Conservation (phyloP, 2,888 invertebrate genomes). For the Phasia obesa region DNA sequence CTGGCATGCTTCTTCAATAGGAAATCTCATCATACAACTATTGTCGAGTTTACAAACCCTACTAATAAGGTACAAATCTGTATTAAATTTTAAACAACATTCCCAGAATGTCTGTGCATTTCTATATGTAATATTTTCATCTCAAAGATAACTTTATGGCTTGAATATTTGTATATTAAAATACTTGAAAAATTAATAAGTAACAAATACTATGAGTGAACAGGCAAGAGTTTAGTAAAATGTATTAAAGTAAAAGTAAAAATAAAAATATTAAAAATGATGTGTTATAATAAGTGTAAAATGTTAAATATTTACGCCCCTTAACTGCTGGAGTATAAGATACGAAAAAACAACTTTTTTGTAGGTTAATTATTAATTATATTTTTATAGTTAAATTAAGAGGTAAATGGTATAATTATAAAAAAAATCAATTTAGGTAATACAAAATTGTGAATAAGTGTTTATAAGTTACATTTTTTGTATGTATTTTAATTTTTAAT, state of each 20-base stretch:
- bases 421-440: neutral
- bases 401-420: neutral
- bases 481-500: slow-evolving; percentile 29
- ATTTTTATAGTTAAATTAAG: slow-evolving; percentile 72
- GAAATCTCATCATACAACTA: slow-evolving; percentile 60
- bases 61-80: slow-evolving; percentile 55
- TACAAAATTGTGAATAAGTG: neutral
- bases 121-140: slow-evolving; percentile 52
- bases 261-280: slow-evolving; percentile 33
- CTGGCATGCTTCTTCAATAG: slow-evolving; percentile 49
- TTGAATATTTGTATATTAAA: slow-evolving; percentile 45
- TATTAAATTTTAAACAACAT: slow-evolving; percentile 50
- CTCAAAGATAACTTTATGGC: slow-evolving; percentile 72
- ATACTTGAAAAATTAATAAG: slow-evolving; percentile 4
- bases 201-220: slow-evolving; percentile 6
- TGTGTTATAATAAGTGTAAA: slow-evolving; percentile 65
- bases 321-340: slow-evolving; percentile 15
- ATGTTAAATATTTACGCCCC: slow-evolving; percentile 44
- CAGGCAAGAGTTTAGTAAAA: slow-evolving; percentile 37
- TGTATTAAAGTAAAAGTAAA: slow-evolving; percentile 10
- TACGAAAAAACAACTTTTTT: slow-evolving; percentile 25
- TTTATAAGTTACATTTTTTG: slow-evolving; percentile 27
- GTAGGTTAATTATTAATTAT: slow-evolving; percentile 69
- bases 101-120: slow-evolving; percentile 64
- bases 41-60: slow-evolving; percentile 43